phyloP scores from a whole-genome alignment of 2,797 vertebrate species.

The Falco concolor region DNA sequence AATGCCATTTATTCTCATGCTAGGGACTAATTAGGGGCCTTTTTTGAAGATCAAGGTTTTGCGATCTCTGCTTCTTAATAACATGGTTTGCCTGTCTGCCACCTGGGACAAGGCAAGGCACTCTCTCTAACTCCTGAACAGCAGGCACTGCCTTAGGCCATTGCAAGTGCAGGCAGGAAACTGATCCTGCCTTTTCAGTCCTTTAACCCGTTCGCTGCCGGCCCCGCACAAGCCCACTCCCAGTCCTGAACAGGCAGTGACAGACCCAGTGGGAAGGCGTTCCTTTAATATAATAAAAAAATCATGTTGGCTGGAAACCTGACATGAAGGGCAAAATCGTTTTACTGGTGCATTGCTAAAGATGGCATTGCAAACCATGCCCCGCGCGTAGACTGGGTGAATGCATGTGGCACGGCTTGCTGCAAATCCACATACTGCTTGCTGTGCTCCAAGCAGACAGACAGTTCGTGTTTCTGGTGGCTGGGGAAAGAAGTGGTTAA shows the following conservation, averaged over 20 bases:
- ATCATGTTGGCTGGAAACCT: not conserved
- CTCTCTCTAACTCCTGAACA: constrained; percentile 68
- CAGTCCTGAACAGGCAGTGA: not conserved
- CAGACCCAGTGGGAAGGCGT: not conserved
- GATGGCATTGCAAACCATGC: not conserved
- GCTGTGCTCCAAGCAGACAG: not conserved
- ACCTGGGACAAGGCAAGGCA: constrained; percentile 78
- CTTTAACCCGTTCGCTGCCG: constrained; percentile 70
- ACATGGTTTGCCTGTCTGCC: constrained; percentile 81
- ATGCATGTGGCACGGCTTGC: not conserved
- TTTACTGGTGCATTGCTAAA: not conserved
- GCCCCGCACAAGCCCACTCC: not conserved
- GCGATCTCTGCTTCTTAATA: constrained; percentile 81
- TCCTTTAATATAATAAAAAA: not conserved
- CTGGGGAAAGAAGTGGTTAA: constrained; percentile 48
- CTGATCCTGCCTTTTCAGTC: constrained; percentile 42
- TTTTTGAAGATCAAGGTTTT: constrained; percentile 82
- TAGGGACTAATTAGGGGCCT: constrained; percentile 79
- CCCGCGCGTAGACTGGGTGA: not conserved
- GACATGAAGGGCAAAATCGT: not conserved
- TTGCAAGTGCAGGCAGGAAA: constrained; percentile 80
- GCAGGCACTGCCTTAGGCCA: constrained; percentile 76
- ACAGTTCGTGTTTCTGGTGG: not conserved
- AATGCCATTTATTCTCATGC: constrained; percentile 78
- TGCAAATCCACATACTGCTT: not conserved